Conservation (phyloP, 2,113 vertebrate species). For the Callionymus lyra region DNA sequence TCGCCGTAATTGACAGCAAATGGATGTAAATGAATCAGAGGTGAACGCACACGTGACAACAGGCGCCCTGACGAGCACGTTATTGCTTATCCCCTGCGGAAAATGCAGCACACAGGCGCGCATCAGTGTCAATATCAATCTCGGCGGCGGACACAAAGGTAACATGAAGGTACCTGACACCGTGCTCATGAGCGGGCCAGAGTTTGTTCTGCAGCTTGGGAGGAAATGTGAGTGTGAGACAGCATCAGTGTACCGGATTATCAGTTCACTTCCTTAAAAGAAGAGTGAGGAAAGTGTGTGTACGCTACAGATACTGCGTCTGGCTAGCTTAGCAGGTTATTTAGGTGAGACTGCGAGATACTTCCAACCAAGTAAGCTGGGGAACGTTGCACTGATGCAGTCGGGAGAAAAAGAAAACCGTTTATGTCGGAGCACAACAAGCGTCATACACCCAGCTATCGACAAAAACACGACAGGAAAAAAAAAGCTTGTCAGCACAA, state of each 20-base stretch:
- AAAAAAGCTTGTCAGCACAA: slow-evolving; percentile 55
- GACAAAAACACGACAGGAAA: slow-evolving; percentile 61
- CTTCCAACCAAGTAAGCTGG: slow-evolving; percentile 8
- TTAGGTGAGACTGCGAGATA: slow-evolving; percentile 21
- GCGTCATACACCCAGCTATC: slow-evolving; percentile 61
- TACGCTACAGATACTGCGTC: slow-evolving; percentile 44
- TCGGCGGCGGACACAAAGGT: slow-evolving; percentile 11
- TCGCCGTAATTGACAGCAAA: slow-evolving; percentile 27
- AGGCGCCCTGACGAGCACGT: slow-evolving; percentile 26
- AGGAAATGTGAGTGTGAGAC: slow-evolving; percentile 36
- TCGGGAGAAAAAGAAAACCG: slow-evolving; percentile 25
- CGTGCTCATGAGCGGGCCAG: slow-evolving; percentile 12
- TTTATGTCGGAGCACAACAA: slow-evolving; percentile 24
- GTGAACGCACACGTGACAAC: slow-evolving; percentile 21
- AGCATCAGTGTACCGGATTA: slow-evolving; percentile 52
- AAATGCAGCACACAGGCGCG: slow-evolving; percentile 11
- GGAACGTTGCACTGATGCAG: slow-evolving; percentile 28
- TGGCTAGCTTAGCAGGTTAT: slow-evolving; percentile 48
- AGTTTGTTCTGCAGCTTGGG: slow-evolving; percentile 50
- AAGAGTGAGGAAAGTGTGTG: slow-evolving; percentile 51
- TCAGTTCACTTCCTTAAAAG: slow-evolving; percentile 31
- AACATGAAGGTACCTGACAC: slow-evolving; percentile 13
- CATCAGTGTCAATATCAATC: slow-evolving; percentile 12
- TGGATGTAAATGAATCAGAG: slow-evolving; percentile 33
- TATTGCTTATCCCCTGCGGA: slow-evolving; percentile 30